Base-by-base conservation (phyloP, 2,113 vertebrate species). In the Hoplias malabaricus region DNA sequence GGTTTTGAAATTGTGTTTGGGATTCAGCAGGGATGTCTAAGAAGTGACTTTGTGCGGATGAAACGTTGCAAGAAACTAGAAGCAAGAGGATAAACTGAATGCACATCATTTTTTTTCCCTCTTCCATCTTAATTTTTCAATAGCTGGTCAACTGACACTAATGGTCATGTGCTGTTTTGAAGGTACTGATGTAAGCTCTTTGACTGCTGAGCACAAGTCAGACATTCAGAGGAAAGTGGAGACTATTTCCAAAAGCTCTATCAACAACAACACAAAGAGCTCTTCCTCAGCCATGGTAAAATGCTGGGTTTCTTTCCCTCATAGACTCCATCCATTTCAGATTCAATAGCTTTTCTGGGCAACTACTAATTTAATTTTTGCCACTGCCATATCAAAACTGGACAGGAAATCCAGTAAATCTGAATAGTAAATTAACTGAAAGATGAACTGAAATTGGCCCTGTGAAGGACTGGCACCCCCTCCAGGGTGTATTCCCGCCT, bases 161-260 rank as follows among this genome's bases (percentile, higher is more conserved):
- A 76, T 13, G 48, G 40, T 59, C 10, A 27, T 36, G 59, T 14
- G 9, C 10, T 61, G 46, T 61, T 61, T 59, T 33, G 33, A 77
- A 77, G 75, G 40, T 48, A 27, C 40, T 34, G 34, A 16, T 59
- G 38, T 21, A 23, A 65, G n/a, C 80, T 94, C 93, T 62, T 88
- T 94, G 80, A 95, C 94, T 84, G 93, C 94, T 10, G 95, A 97
- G 82, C 94, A 96, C 87, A 96, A 94, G 88, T 96, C 95, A 73
- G 94, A 96, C 63, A 93, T 92, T 0, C 94, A 97, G 88, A 90
- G 93, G 76, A 97, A 96, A 91, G 96, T 89, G 72, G 95, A 96
- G 77, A 74, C 84, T 90, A 93, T 93, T 16, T 94, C 94, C 88
- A 94, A 93, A 88, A 93, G 92, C 87, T 95, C 94, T 86, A 95